A percentile compares a stretch with the other conserved stretches of the same genome.
phyloP scores from a whole-genome alignment of 2,113 vertebrate genomes.

The Neomonachus schauinslandi region DNA sequence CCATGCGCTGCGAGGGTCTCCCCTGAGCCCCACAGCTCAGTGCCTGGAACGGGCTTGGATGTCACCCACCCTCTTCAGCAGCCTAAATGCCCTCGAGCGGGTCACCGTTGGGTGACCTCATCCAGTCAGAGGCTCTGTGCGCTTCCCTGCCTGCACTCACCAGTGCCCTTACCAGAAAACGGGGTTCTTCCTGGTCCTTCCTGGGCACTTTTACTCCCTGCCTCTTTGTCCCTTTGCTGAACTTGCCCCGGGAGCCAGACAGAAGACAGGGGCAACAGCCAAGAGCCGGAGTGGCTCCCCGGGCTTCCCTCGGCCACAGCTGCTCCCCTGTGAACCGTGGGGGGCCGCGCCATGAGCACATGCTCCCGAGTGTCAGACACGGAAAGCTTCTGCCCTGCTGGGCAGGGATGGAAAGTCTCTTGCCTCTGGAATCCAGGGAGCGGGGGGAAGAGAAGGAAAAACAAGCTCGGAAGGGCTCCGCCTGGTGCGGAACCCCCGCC shows the following conservation, averaged over 20 bases:
- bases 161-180: background rate
- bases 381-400: background rate
- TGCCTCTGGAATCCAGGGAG: background rate
- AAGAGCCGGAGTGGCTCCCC: background rate
- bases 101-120: background rate
- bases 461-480: background rate
- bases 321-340: background rate
- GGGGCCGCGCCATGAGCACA: background rate
- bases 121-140: background rate
- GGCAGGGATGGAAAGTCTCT: background rate
- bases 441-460: background rate
- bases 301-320: background rate
- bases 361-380: accelerated
- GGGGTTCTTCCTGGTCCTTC: background rate
- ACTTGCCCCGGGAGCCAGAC: background rate
- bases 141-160: background rate
- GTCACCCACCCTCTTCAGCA: background rate
- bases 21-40: background rate
- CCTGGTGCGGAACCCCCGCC: background rate
- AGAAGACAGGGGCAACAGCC: background rate
- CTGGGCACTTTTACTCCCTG: background rate
- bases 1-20: background rate
- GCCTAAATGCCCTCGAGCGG: background rate
- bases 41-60: background rate
- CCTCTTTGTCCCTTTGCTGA: background rate